These are phyloP conservation scores for Gisinianus flammeolus DNA, from an alignment of 2,888 invertebrate genomes.

Conservation along the genomic window DNA sequence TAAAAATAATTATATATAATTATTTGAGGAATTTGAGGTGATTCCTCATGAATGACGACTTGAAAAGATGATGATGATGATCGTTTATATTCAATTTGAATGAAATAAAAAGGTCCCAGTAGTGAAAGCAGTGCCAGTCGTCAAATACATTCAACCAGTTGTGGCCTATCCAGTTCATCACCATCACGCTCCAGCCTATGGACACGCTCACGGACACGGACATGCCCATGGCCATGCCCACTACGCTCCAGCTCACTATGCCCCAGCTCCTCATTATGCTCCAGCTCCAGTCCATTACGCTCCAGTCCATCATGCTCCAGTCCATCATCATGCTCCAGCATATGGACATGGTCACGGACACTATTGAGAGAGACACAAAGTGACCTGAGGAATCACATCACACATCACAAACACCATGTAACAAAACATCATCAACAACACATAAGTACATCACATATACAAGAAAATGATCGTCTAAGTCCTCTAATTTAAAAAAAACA, in stretches of 20 bases:
- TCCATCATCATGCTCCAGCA: not conserved
- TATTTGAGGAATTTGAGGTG: too few relatives aligned
- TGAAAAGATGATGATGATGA: too few relatives aligned
- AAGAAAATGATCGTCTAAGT: conserved; percentile 15
- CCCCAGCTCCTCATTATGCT: not conserved
- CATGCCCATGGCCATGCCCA: conserved; percentile 33
- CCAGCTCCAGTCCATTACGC: not conserved
- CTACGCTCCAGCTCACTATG: conserved; percentile 1
- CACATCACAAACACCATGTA: not conserved
- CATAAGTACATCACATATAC: not conserved
- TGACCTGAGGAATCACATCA: too few relatives aligned
- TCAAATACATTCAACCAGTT: conserved; percentile 47
- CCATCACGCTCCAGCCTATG: conserved; percentile 39
- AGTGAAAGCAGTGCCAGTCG: conserved; percentile 53
- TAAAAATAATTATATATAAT: too few relatives aligned
- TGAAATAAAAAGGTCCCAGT: conserved; percentile 38
- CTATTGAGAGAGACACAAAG: not conserved
- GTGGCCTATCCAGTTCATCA: conserved; percentile 42
- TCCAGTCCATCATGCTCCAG: conserved; percentile 12
- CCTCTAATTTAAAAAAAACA: conserved; percentile 19
- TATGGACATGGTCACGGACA: conserved; percentile 3
- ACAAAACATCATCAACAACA: not conserved
- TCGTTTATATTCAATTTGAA: too few relatives aligned
- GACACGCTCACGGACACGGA: conserved; percentile 47
- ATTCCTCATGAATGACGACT: too few relatives aligned